Conservation (phyloP, 2,113 vertebrate genomes). For the Apteryx owenii region DNA sequence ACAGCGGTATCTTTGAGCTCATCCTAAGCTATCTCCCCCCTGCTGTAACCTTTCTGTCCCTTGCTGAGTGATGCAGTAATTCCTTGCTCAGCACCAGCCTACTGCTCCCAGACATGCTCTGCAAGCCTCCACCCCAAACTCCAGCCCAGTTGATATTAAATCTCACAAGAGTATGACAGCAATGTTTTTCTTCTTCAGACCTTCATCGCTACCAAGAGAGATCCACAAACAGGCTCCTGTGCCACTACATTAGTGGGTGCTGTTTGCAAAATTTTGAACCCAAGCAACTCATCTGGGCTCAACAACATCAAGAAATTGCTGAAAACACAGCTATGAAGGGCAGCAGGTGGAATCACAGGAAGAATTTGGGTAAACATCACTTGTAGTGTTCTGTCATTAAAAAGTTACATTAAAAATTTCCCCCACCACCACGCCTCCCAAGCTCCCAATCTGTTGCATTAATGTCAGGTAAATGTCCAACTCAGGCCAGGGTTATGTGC, state of each 20-base stretch:
- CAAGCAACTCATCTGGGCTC: neutral
- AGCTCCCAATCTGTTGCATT: neutral
- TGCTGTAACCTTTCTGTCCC: neutral
- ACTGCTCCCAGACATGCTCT: neutral
- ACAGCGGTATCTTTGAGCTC: neutral
- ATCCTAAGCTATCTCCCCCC: neutral
- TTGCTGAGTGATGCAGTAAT: neutral
- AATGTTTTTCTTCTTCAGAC: neutral
- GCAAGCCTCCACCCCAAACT: neutral
- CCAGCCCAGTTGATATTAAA: accelerated
- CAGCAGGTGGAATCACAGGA: neutral
- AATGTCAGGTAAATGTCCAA: neutral
- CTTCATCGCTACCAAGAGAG: neutral
- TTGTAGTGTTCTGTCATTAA: neutral
- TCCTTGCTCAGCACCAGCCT: neutral
- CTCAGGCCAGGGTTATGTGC: neutral
- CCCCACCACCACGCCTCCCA: neutral
- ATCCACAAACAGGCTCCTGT: neutral
- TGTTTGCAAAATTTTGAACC: neutral
- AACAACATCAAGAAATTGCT: neutral
- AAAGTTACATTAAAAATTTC: neutral
- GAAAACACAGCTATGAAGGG: neutral
- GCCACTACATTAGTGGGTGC: neutral
- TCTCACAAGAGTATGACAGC: accelerated
- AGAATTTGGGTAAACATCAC: neutral